A percentile compares a stretch with the other conserved stretches of the same genome.
Conservation (phyloP, 2,888 invertebrate species). For the Scrobipalpa atriplicella region DNA sequence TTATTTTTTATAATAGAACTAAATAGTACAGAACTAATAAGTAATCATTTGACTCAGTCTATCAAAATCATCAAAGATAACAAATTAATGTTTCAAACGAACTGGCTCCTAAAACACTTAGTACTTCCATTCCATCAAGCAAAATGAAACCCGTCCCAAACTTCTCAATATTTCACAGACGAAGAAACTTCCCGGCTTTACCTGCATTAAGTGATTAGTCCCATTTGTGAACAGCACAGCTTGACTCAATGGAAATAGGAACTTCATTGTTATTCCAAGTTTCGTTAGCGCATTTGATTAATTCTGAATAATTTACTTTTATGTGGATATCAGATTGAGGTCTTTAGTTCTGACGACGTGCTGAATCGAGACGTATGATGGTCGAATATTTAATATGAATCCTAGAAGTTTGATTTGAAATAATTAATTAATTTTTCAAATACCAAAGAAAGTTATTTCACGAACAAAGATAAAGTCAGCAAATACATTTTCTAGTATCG, state of each 20-base stretch:
- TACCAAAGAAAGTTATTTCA: no score
- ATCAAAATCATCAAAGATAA: no score
- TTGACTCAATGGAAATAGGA: constrained; percentile 45
- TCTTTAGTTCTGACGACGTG: constrained; percentile 22
- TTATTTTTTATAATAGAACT: no score
- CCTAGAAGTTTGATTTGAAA: no score
- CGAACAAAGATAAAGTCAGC: neutral
- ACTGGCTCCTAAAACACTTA: constrained; percentile 27
- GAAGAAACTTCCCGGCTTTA: constrained; percentile 55
- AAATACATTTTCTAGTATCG: neutral
- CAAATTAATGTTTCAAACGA: constrained; percentile 8
- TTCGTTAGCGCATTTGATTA: constrained; percentile 50
- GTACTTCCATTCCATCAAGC: constrained; percentile 42
- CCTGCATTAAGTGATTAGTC: constrained; percentile 79
- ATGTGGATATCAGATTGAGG: neutral
- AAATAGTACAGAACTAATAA: no score
- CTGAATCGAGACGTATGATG: neutral
- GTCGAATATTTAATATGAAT: no score
- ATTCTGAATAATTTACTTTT: constrained; percentile 45
- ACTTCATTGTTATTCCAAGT: constrained; percentile 39
- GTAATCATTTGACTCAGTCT: no score
- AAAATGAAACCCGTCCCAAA: constrained; percentile 48
- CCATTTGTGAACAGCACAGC: constrained; percentile 75
- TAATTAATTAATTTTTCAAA: no score
- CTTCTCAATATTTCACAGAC: constrained; percentile 72